phyloP scores from a whole-genome alignment of 1,140 invertebrate genomes.

The Drosophila ambigua region DNA sequence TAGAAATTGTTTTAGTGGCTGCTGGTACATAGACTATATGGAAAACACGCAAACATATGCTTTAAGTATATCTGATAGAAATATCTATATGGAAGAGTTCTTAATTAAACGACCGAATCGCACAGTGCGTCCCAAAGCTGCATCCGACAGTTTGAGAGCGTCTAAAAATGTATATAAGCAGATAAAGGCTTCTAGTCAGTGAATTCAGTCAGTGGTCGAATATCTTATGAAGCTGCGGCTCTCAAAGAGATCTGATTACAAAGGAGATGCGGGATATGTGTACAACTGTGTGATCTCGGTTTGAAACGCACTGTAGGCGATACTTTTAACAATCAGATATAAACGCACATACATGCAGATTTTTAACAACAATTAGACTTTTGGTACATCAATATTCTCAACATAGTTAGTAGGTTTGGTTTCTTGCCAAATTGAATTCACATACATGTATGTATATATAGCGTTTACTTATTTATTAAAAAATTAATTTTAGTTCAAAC shows the following conservation, averaged over 20 bases:
- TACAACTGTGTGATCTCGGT: background rate
- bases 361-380: conserved; percentile 69
- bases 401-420: conserved; percentile 15
- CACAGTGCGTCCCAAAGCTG: conserved; percentile 2
- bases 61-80: conserved; percentile 15
- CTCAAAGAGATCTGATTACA: background rate
- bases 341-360: conserved; percentile 31
- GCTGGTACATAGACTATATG: conserved; percentile 69
- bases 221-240: too few species aligned
- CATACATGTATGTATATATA: conserved; percentile 6
- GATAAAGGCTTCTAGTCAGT: background rate
- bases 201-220: background rate
- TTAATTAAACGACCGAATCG: conserved; percentile 13
- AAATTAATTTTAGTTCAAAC: conserved; percentile 29
- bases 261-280: conserved; percentile 31
- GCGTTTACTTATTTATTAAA: conserved; percentile 37
- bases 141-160: too few species aligned
- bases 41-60: conserved; percentile 61
- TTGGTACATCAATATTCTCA: conserved; percentile 46
- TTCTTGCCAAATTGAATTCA: conserved; percentile 20
- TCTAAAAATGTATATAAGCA: background rate
- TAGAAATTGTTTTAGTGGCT: conserved; percentile 26
- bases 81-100: conserved; percentile 52
- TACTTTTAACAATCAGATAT: conserved; percentile 50
- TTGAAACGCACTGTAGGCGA: conserved; percentile 14